phyloP scores from a whole-genome alignment of 2,888 invertebrate genomes.

The Rhogogaster chlorosoma region DNA sequence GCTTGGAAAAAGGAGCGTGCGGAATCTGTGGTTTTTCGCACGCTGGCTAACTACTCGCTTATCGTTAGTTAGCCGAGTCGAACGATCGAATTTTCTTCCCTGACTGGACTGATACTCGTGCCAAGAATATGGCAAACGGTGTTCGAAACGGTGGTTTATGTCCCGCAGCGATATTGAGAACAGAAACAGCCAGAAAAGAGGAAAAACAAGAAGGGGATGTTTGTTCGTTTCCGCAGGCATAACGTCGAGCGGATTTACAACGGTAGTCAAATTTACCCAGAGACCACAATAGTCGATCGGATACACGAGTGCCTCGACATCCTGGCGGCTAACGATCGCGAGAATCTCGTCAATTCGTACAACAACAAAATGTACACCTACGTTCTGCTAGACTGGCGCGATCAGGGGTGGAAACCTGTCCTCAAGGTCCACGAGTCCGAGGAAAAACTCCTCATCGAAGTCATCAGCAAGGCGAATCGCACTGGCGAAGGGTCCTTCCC shows the following conservation, averaged over 20 bases:
- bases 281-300: constrained; percentile 66
- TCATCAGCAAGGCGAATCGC: constrained; percentile 63
- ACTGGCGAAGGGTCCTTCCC: constrained; percentile 65
- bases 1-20: background rate
- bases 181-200: background rate
- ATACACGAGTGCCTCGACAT: constrained; percentile 70
- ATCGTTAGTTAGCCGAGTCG: background rate
- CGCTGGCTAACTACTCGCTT: background rate
- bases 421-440: constrained; percentile 77
- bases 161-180: background rate
- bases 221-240: constrained; percentile 63
- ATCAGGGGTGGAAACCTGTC: constrained; percentile 78
- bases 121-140: background rate
- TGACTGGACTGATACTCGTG: background rate
- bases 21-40: background rate
- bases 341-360: constrained; percentile 65
- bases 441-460: constrained; percentile 63
- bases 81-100: background rate
- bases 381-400: constrained; percentile 67
- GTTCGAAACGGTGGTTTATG: background rate
- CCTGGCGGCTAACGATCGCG: constrained; percentile 66
- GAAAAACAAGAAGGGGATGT: background rate
- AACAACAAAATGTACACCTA: constrained; percentile 75
- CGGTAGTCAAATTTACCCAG: constrained; percentile 66
- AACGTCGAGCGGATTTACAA: constrained; percentile 70